A percentile compares a stretch with the other conserved stretches of the same genome.
Conservation (phyloP, 2,113 vertebrate species). For the Apteryx owenii region DNA sequence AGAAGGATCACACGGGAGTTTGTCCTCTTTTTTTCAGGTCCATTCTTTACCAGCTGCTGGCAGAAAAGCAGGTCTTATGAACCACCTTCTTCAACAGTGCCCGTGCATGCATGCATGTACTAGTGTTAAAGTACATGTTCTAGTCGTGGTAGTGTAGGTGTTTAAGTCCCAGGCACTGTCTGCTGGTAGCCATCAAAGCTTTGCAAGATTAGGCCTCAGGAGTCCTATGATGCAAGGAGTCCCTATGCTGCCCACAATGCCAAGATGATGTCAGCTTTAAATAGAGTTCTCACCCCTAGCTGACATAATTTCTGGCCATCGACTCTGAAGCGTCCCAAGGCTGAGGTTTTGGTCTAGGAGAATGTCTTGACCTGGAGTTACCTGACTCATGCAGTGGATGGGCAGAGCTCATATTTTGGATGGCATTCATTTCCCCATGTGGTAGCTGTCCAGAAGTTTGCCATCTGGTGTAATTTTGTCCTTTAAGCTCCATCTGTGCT, state of each 20-base stretch:
- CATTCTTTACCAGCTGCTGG: not conserved
- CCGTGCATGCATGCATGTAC: rapidly evolving
- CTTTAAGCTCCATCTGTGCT: slow-evolving; percentile 27
- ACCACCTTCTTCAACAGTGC: not conserved
- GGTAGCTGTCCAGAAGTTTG: slow-evolving; percentile 28
- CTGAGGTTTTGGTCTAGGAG: not conserved
- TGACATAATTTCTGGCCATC: not conserved
- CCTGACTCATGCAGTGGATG: not conserved
- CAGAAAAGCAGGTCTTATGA: not conserved
- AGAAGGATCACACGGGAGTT: not conserved
- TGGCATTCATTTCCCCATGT: slow-evolving; percentile 13
- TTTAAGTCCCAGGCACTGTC: not conserved
- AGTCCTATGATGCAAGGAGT: not conserved
- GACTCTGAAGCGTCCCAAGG: not conserved
- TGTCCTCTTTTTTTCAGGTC: not conserved
- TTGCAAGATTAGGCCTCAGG: not conserved
- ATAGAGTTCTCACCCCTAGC: not conserved
- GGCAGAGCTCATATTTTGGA: not conserved
- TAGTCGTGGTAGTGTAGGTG: not conserved
- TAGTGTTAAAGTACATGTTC: not conserved
- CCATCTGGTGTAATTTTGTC: slow-evolving; percentile 33
- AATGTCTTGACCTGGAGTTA: not conserved
- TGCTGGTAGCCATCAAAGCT: not conserved
- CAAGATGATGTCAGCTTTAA: not conserved
- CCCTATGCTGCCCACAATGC: rapidly evolving